Percentiles rank a stretch among this genome's conserved stretches.
phyloP scores from a whole-genome alignment of 2,888 invertebrate genomes.

The Psylliodes chrysocephalus region DNA sequence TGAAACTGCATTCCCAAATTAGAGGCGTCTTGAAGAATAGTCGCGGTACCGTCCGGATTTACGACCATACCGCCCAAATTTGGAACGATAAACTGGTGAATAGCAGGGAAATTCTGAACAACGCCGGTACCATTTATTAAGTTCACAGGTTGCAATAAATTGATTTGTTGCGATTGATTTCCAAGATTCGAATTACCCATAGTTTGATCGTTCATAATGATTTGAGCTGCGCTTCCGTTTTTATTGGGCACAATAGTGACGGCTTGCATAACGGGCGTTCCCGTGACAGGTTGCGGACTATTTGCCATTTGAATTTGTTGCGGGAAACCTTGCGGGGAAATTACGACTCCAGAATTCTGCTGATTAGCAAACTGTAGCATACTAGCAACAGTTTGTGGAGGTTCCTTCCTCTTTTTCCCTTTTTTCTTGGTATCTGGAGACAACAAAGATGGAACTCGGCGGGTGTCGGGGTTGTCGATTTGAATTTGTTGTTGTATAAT shows the following conservation, averaged over 20 bases:
- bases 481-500: conserved; percentile 70
- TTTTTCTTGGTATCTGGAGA: conserved; percentile 76
- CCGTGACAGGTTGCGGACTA: conserved; percentile 74
- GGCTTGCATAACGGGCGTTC: conserved; percentile 79
- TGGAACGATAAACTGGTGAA: conserved; percentile 86
- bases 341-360: conserved; percentile 72
- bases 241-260: conserved; percentile 82
- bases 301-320: conserved; percentile 78
- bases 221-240: conserved; percentile 76
- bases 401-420: conserved; percentile 78
- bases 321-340: conserved; percentile 70
- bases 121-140: conserved; percentile 77
- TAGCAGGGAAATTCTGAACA: conserved; percentile 80
- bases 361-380: conserved; percentile 77
- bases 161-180: conserved; percentile 75
- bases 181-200: conserved; percentile 69
- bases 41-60: conserved; percentile 78
- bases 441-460: conserved; percentile 64
- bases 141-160: conserved; percentile 84
- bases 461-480: conserved; percentile 69
- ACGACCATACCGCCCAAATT: conserved; percentile 84
- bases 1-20: conserved; percentile 80
- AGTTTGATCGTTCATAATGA: conserved; percentile 79
- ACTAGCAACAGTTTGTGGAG: conserved; percentile 75
- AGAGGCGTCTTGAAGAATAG: conserved; percentile 76